Evolutionary conservation across 2,888 invertebrate genomes (phyloP).

Genomic region (Hybos culiciformis): DNA sequence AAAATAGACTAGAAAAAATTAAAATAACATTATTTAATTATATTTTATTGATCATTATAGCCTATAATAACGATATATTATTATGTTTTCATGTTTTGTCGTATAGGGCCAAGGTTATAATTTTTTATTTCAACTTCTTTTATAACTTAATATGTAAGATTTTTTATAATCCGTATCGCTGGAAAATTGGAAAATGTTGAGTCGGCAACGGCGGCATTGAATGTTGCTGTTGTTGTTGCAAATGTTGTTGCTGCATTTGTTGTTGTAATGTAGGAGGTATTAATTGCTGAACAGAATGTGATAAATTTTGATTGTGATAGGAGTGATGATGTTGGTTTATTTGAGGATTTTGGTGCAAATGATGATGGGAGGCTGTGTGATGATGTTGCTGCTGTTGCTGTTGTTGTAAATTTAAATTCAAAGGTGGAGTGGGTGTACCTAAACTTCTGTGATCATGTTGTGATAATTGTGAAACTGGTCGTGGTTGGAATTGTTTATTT

Average conservation of each 20-base stretch:
- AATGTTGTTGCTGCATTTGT: slow-evolving; percentile 27
- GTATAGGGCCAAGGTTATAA: slow-evolving; percentile 1
- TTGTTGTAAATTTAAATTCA: background rate
- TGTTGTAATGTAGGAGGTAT: slow-evolving; percentile 20
- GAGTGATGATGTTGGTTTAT: slow-evolving; percentile 21
- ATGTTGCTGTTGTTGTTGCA: slow-evolving; percentile 16
- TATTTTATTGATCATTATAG: too few species aligned
- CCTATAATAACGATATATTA: too few species aligned
- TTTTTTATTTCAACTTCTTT: slow-evolving; percentile 1
- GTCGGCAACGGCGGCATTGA: background rate
- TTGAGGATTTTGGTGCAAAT: slow-evolving; percentile 13
- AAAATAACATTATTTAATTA: too few species aligned
- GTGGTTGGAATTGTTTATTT: slow-evolving; percentile 11
- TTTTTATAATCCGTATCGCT: background rate
- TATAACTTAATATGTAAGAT: too few species aligned
- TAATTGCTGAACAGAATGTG: slow-evolving; percentile 22
- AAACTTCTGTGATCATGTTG: background rate
- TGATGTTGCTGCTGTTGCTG: slow-evolving; percentile 15
- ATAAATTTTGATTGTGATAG: slow-evolving; percentile 28
- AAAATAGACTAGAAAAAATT: too few species aligned
- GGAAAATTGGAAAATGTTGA: slow-evolving; percentile 2
- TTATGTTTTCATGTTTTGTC: too few species aligned
- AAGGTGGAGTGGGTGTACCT: background rate
- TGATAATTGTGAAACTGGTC: background rate
- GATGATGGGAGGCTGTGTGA: slow-evolving; percentile 17